Conservation (phyloP, 1,140 invertebrate genomes). For the fruit fly (Drosophila melanogaster) region Release_6_plus_ISO1_MT NC_004354.4:22802501-22803000, state of each 20-base stretch:
- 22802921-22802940: conserved; percentile 79
- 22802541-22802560: too few species aligned
- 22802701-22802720: neutral
- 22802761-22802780: neutral
- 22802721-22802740: neutral
- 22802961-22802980: too few species aligned
- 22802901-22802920: conserved; percentile 66
- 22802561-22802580: too few species aligned
- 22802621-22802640: too few species aligned
- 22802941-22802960: conserved; percentile 54
- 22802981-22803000: conserved; percentile 12
- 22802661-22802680: neutral
- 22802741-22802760: conserved; percentile 2
- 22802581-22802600: too few species aligned
- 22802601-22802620: too few species aligned
- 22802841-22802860: conserved; percentile 68
- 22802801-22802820: conserved; percentile 63
- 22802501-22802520: too few species aligned
- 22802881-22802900: conserved; percentile 63
- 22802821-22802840: conserved; percentile 68
- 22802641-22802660: too few species aligned
- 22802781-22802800: neutral
- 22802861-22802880: conserved; percentile 18
- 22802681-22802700: neutral
- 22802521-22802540: too few species aligned